phyloP scores from a whole-genome alignment of 2,888 invertebrate genomes.

The Bembecia ichneumoniformis region DNA sequence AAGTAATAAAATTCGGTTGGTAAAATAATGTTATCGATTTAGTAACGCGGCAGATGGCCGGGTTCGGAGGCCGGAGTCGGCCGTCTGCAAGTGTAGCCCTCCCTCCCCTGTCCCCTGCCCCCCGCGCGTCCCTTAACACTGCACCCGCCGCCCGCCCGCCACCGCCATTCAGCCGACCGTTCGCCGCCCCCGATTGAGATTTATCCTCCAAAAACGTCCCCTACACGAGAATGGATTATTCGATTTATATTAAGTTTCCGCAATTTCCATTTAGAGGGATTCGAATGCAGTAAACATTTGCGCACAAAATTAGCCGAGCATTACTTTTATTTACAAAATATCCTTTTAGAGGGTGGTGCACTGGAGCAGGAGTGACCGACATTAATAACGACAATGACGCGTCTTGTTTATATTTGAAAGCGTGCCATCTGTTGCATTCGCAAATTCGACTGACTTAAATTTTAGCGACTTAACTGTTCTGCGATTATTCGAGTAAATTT shows the following conservation, averaged over 20 bases:
- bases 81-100: constrained; percentile 46
- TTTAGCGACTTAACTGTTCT: too few species aligned
- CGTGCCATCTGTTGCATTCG: constrained; percentile 49
- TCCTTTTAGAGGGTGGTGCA: constrained; percentile 50
- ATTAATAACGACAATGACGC: constrained; percentile 55
- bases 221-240: constrained; percentile 62
- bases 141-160: constrained; percentile 22
- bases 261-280: constrained; percentile 64
- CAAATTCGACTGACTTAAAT: too few species aligned
- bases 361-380: constrained; percentile 33
- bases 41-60: constrained; percentile 66
- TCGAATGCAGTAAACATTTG: constrained; percentile 46
- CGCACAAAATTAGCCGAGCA: constrained; percentile 29
- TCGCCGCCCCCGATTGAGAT: constrained; percentile 64
- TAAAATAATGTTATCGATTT: constrained; percentile 64
- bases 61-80: constrained; percentile 35
- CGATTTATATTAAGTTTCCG: constrained; percentile 72
- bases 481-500: too few species aligned
- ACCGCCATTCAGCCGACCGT: constrained; percentile 18
- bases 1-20: constrained; percentile 36
- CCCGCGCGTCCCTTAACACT: constrained; percentile 14
- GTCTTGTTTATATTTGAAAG: constrained; percentile 42
- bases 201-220: constrained; percentile 65
- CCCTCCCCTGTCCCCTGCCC: constrained; percentile 13
- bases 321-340: constrained; percentile 43